A percentile compares a stretch with the other conserved stretches of the same genome.
These are phyloP conservation scores for Pecten maximus DNA, from an alignment of 2,888 invertebrate genomes.

Conservation along the genomic window DNA sequence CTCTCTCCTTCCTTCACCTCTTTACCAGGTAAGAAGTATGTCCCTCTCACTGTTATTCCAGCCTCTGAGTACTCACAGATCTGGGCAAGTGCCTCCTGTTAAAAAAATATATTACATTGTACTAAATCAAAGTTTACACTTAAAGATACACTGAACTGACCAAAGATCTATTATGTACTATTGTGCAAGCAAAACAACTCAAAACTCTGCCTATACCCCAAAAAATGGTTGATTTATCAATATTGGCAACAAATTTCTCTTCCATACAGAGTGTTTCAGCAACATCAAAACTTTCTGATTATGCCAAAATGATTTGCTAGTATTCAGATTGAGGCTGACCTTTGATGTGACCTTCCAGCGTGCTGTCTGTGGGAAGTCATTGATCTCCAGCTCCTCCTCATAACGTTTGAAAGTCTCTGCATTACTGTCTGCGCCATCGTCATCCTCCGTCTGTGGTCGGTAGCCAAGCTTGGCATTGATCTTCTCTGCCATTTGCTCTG, in stretches of 20 bases:
- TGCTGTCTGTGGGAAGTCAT: constrained; percentile 99
- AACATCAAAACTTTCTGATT: too few species aligned
- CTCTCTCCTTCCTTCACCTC: constrained; percentile 88
- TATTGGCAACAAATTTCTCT: too few species aligned
- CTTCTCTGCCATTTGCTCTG: constrained; percentile 98
- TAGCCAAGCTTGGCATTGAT: constrained; percentile 98
- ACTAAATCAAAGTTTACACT: neutral
- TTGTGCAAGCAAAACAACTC: too few species aligned
- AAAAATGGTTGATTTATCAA: too few species aligned
- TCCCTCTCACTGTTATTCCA: constrained; percentile 99
- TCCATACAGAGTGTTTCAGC: too few species aligned
- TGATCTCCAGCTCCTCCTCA: constrained; percentile 99
- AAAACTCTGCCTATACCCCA: too few species aligned
- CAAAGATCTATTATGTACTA: too few species aligned
- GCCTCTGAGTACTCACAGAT: constrained; percentile 99
- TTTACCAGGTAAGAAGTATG: constrained; percentile 93
- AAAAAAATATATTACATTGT: constrained; percentile 39
- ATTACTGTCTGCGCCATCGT: constrained; percentile 83
- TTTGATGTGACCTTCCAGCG: constrained; percentile 98
- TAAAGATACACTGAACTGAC: too few species aligned
- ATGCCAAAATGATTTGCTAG: neutral
- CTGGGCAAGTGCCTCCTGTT: constrained; percentile 96
- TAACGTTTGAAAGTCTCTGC: constrained; percentile 86
- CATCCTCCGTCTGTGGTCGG: constrained; percentile 87
- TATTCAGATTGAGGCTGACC: constrained; percentile 83